Conservation (phyloP, 2,113 vertebrate genomes). For the Melospiza georgiana region DNA sequence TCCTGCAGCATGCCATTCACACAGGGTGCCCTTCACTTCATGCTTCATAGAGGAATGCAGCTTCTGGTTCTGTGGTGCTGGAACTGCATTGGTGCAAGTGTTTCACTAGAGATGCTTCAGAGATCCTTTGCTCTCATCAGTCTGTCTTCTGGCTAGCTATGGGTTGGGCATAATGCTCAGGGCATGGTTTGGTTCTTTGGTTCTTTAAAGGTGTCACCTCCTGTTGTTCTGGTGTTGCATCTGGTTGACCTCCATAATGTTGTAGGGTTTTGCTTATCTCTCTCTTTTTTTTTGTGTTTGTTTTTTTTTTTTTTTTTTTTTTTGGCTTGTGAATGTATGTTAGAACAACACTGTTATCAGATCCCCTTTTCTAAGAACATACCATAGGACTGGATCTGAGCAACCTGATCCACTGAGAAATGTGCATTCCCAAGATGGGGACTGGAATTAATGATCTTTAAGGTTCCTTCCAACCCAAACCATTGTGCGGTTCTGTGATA, state of each 20-base stretch:
- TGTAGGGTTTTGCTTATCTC: neutral
- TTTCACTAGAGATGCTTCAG: neutral
- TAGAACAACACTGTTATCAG: rapidly evolving
- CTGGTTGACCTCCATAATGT: no score
- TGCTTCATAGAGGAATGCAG: neutral
- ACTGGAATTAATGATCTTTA: neutral
- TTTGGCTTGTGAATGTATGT: neutral
- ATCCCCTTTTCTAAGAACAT: neutral
- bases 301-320: neutral
- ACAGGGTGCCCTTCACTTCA: rapidly evolving
- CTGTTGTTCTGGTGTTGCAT: neutral
- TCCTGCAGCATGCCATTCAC: neutral
- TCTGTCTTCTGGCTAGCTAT: neutral
- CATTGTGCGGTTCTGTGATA: neutral
- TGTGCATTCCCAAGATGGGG: neutral
- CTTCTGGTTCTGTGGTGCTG: neutral
- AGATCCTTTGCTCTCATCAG: neutral
- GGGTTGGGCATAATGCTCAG: neutral
- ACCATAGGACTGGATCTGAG: neutral
- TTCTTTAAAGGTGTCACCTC: neutral
- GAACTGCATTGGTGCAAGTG: neutral
- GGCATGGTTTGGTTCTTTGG: neutral
- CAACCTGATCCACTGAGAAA: neutral
- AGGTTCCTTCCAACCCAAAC: neutral
- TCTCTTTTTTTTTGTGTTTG: neutral